Conservation (phyloP, 2,888 invertebrate genomes). For the Platerodrilus igneus region DNA sequence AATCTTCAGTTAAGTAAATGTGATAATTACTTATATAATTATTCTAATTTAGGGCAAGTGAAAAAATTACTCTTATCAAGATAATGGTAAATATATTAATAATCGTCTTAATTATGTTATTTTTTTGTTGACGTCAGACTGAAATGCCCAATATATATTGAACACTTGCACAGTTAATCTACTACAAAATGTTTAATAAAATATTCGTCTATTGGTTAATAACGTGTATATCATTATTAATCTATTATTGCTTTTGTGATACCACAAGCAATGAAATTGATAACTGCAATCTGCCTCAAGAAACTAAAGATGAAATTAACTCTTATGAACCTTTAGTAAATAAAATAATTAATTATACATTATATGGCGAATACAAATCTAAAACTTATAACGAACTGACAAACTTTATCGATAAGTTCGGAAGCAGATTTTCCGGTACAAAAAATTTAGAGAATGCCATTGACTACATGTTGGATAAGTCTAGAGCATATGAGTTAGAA, state of each 20-base stretch:
- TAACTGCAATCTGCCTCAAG: constrained; percentile 47
- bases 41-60: no score
- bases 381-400: constrained; percentile 44
- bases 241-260: constrained; percentile 6
- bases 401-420: constrained; percentile 51
- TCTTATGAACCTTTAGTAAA: constrained; percentile 40
- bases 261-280: constrained; percentile 22
- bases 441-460: constrained; percentile 52
- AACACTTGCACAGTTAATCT: no score
- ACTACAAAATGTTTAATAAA: no score
- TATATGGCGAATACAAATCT: constrained; percentile 36
- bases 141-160: no score
- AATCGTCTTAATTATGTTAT: no score
- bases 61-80: no score
- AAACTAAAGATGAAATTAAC: constrained; percentile 56
- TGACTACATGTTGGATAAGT: constrained; percentile 51
- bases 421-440: constrained; percentile 50
- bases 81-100: no score
- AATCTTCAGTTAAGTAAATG: no score
- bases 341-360: constrained; percentile 34
- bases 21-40: no score
- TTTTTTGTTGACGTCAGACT: no score
- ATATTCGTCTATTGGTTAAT: no score
- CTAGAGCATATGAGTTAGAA: constrained; percentile 49
- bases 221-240: constrained; percentile 5